Evolutionary conservation across 2,113 vertebrate genomes (phyloP).

Genomic region (Porphyrio hochstetteri): DNA sequence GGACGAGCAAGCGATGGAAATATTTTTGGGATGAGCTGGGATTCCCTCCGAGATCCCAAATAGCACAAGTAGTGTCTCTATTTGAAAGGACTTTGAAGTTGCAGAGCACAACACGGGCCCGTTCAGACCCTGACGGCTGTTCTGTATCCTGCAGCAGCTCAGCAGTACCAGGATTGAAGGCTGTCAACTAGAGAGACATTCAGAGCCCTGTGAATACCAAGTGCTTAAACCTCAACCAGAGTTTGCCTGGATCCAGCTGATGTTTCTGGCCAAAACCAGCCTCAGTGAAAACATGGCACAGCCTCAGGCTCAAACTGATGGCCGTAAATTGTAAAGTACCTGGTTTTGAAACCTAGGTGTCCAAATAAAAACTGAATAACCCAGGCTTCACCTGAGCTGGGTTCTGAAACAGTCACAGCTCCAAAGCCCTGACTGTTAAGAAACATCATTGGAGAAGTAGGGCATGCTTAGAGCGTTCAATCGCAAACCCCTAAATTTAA

Average conservation of each 20-base stretch:
- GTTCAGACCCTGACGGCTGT: rapidly evolving
- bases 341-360: neutral
- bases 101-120: neutral
- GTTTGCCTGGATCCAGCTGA: neutral
- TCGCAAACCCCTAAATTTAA: neutral
- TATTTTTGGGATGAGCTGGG: slow-evolving; percentile 12
- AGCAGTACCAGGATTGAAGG: rapidly evolving
- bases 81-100: neutral
- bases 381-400: neutral
- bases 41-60: neutral
- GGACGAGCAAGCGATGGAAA: neutral
- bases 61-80: neutral
- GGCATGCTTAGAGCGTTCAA: neutral
- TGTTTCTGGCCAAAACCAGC: neutral
- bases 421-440: neutral
- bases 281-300: neutral
- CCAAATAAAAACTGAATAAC: neutral
- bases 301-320: neutral
- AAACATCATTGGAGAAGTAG: neutral
- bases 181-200: neutral
- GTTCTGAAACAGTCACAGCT: neutral
- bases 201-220: neutral
- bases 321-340: neutral
- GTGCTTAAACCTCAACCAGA: neutral
- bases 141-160: neutral